A percentile compares a stretch with the other conserved stretches of the same genome.
Conservation (phyloP, 2,113 vertebrate species). For the Acanthisitta chloris region DNA sequence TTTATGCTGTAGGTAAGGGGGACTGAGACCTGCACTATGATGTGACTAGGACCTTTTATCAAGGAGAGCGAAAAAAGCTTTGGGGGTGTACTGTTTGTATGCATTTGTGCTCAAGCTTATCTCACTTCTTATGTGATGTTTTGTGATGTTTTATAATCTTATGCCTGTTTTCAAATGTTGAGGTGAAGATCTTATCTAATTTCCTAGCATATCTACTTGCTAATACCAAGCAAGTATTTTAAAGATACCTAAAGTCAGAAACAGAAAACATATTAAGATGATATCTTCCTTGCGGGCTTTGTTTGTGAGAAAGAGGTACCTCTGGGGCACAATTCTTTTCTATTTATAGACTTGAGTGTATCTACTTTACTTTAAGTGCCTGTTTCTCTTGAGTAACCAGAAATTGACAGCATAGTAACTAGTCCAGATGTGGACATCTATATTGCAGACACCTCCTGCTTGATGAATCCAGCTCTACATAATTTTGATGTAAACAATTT, state of each 20-base stretch:
- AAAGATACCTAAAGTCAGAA: not conserved
- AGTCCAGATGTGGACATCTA: not conserved
- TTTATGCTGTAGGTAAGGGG: not conserved
- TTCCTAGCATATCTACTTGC: not conserved
- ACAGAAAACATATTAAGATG: not conserved
- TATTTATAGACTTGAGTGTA: not conserved
- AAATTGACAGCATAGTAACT: not conserved
- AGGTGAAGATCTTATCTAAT: not conserved
- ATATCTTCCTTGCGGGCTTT: not conserved
- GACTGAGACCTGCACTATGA: not conserved
- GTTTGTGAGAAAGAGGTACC: not conserved
- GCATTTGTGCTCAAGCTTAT: not conserved
- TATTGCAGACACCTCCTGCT: not conserved
- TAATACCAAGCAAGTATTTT: not conserved
- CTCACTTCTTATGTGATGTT: not conserved
- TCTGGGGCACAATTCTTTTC: not conserved
- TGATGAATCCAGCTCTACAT: not conserved
- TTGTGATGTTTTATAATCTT: not conserved
- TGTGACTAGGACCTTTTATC: not conserved
- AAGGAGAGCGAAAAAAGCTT: not conserved
- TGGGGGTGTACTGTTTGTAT: not conserved
- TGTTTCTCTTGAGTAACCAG: not conserved
- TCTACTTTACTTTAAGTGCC: not conserved
- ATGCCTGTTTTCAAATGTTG: not conserved
- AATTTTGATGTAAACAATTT: not conserved